These are phyloP conservation scores for Alosa alosa DNA, from an alignment of 2,113 vertebrate genomes.

Conservation along the genomic window DNA sequence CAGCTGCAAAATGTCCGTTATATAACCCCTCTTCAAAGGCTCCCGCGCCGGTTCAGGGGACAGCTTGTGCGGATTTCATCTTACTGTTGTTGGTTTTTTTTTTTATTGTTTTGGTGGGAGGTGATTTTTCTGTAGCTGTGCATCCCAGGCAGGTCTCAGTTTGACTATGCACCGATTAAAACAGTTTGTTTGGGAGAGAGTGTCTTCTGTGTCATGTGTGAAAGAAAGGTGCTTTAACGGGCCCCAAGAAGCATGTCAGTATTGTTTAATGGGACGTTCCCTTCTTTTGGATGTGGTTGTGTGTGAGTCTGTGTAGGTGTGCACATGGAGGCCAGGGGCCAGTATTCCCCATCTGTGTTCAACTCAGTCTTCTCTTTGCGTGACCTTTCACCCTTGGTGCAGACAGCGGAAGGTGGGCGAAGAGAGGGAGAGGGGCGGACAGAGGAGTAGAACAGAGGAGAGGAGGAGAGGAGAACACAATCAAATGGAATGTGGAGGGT, in stretches of 20 bases:
- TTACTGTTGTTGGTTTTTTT: neutral
- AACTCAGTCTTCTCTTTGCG: constrained; percentile 18
- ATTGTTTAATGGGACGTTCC: neutral
- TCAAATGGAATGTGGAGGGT: constrained; percentile 71
- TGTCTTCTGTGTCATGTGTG: neutral
- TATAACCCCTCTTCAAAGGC: neutral
- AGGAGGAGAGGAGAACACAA: constrained; percentile 57
- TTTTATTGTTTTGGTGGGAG: neutral
- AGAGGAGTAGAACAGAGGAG: constrained; percentile 16
- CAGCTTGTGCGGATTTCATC: neutral
- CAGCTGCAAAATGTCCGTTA: neutral
- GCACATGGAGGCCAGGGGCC: constrained; percentile 34
- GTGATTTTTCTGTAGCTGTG: neutral
- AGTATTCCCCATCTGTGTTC: constrained; percentile 23
- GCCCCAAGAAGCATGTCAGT: neutral
- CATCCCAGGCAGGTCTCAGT: neutral
- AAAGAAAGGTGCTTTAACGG: neutral
- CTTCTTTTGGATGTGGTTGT: neutral
- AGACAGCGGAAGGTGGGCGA: neutral
- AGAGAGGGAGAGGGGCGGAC: neutral
- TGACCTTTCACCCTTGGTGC: constrained; percentile 29
- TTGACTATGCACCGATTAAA: neutral
- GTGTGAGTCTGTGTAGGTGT: neutral
- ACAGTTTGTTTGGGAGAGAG: neutral
- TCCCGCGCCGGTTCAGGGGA: neutral